A percentile compares a stretch with the other conserved stretches of the same genome.
phyloP scores from a whole-genome alignment of 2,113 vertebrate genomes.

The Sialia sialis region DNA sequence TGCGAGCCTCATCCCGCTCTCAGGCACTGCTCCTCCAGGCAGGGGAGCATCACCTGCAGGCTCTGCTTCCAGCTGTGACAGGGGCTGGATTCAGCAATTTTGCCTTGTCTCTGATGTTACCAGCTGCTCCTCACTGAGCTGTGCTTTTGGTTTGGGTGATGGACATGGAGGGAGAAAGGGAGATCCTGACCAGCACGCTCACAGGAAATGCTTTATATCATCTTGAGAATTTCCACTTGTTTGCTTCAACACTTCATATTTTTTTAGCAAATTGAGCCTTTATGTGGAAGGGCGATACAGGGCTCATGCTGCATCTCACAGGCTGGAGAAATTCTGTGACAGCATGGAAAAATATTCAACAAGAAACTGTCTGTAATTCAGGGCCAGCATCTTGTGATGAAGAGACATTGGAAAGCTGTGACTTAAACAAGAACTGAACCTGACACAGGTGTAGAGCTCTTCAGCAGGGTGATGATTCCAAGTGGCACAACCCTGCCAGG shows the following conservation, averaged over 20 bases:
- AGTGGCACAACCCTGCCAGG: neutral
- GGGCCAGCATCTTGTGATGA: neutral
- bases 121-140: neutral
- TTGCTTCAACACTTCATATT: neutral
- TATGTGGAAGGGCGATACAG: neutral
- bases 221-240: neutral
- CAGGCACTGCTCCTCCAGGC: neutral
- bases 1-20: neutral
- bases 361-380: neutral
- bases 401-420: neutral
- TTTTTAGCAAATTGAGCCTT: neutral
- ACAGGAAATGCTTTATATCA: neutral
- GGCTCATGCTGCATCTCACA: accelerated
- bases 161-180: neutral
- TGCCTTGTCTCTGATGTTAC: neutral
- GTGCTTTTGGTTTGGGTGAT: neutral
- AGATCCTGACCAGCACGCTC: neutral
- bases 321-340: neutral
- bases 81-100: neutral
- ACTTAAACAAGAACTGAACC: neutral
- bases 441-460: neutral
- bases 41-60: neutral
- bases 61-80: too few species aligned
- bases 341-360: neutral
- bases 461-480: neutral